Base-by-base conservation (phyloP, 1,140 invertebrate species). In the Batillaria attramentaria region DNA sequence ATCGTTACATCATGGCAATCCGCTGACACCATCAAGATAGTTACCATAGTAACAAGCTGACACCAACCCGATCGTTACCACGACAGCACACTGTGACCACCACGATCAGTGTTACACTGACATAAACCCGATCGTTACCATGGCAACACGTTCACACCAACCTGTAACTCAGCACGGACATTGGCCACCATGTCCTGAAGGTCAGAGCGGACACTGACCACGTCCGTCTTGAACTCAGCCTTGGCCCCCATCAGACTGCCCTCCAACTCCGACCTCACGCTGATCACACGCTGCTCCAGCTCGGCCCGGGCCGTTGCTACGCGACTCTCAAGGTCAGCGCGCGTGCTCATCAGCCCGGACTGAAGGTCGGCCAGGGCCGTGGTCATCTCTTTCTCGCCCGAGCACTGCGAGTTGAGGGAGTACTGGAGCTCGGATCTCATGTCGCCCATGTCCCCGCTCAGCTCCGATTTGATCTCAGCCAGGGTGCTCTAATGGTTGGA, bases 171-270 rank as follows among this genome's bases (percentile, higher is more conserved):
- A 13, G 54, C 37, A 0, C 73, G 54, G 37, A 75, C 73, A 37
- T 50, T 20, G 73, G 73, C 35, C 54, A 62, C 73, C 73, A 75
- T 75, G 73, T 65, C 73, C 73, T 75, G 73, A 35, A 75, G 54
- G 54, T 75, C 54, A 18, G 73, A 60, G 41, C 73, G 73, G n/a
- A 75, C 54, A 35, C 24, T 60, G 35, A 75, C 73, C 20, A 42
- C 54, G 57, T 60, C 57, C n/a, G 73, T 62, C 54, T 75, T 75
- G 73, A 75, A 75, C 13, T 75, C 54, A 8, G 73, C 33, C 73
- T 62, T 31, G 31, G 62, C 73, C 33, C 54, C 24, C 0, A 4
- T 62, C 35, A 75, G 13, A 35, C 57, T 57, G 1, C 73, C 57
- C 54, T 75, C 73, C 50, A 75, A 39, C 57, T 75, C 73, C 10